Base-by-base conservation (phyloP, 2,113 vertebrate genomes). In the Microcebus jonahi region DNA sequence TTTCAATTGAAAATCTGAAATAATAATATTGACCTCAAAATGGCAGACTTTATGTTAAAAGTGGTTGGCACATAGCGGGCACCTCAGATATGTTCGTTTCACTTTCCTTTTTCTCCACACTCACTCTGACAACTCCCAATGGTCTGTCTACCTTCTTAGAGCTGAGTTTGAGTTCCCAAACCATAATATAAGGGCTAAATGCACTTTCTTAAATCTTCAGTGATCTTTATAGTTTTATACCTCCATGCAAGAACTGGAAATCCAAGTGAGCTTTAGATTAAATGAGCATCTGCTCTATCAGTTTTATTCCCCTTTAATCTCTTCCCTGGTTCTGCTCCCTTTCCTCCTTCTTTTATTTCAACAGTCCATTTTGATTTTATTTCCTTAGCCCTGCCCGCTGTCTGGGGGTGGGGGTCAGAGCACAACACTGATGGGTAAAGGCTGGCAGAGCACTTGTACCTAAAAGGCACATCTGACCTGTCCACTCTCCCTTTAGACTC, bases 1-100 rank as follows among this genome's bases (percentile, higher is more conserved):
- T 85, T 90, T 95, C 87, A 31, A 65, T 45, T 70, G 70, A 96
- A 96, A 88, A 87, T 63, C 10, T 65, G 63, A 61, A 91, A 87
- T 79, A 70, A 73, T 71, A 85, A 88, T 29, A 68, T 14, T 45
- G n/a, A 94, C 83, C 79, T 90, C 42, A 27, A 76, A 94, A 67
- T 18, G 50, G 59, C 76, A 91, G 81, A 75, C 1, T 3, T 21
- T 5, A 70, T 17, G 29, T 70, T 79, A 80, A 94, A 65, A 65
- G 90, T 29, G 23, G 15, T 70, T 25, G 79, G 63, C n/a, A 73
- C 53, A 67, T 34, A 57, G 67, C 1, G 12, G 34, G 7, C 57
- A 36, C 80, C 14, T 39, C 63, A 67, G 59, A 70, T 39, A 25
- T 12, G 23, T 63, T 63, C 29, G 25, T 71, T 85, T 95, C 36